Conservation (phyloP, 2,888 invertebrate species). For the Drosophila mulleri region DNA sequence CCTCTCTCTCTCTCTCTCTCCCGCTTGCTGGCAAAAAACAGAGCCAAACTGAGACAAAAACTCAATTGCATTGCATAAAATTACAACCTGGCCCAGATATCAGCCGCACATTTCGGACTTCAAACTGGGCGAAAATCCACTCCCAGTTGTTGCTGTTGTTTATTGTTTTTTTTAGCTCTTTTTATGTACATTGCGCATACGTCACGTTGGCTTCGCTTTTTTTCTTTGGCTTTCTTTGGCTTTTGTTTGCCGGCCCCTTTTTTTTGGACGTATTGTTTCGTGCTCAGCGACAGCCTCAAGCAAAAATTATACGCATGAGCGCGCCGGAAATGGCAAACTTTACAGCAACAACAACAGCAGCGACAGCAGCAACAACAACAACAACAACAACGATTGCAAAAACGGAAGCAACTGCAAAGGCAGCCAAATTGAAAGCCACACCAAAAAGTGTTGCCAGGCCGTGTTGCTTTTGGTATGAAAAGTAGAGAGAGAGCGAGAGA, state of each 20-base stretch:
- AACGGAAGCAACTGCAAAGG: constrained; percentile 68
- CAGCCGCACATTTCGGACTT: constrained; percentile 32
- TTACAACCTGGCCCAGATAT: constrained; percentile 49
- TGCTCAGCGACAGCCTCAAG: constrained; percentile 76
- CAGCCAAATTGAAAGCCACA: constrained; percentile 74
- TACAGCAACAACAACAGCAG: constrained; percentile 49
- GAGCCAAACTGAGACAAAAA: constrained; percentile 5
- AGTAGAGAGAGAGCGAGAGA: neutral
- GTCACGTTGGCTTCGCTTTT: constrained; percentile 55
- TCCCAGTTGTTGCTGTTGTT: constrained; percentile 25
- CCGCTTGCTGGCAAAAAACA: neutral
- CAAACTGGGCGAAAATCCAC: constrained; percentile 34
- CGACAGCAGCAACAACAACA: constrained; percentile 30
- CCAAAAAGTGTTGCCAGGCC: constrained; percentile 66
- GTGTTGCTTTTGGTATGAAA: constrained; percentile 1
- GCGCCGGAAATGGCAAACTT: constrained; percentile 81
- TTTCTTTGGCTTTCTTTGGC: constrained; percentile 33
- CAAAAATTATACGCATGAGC: constrained; percentile 80
- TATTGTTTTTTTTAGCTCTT: constrained; percentile 14
- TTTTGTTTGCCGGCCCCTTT: constrained; percentile 18
- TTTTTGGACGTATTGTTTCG: constrained; percentile 67
- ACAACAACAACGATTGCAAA: constrained; percentile 29
- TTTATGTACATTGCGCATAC: constrained; percentile 66
- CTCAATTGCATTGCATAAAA: constrained; percentile 31
- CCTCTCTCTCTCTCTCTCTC: neutral